Conservation (phyloP, 2,113 vertebrate species). For the Todiramphus chloris region DNA sequence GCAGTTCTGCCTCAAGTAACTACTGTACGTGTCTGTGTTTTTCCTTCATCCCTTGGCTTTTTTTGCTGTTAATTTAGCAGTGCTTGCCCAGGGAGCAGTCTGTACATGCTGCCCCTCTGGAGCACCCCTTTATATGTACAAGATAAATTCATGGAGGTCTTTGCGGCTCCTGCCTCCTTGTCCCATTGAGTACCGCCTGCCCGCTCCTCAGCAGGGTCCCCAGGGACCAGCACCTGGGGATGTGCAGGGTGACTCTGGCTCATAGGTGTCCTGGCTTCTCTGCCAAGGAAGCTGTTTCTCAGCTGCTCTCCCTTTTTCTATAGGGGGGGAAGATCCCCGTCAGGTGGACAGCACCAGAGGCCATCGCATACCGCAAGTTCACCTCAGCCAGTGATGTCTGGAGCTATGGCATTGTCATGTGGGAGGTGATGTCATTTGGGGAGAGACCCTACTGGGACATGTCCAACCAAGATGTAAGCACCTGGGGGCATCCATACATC, state of each 20-base stretch:
- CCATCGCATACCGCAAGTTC: conserved; percentile 85
- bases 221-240: fast-evolving
- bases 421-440: conserved; percentile 86
- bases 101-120: neutral
- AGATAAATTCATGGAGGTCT: neutral
- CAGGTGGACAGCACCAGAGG: conserved; percentile 82
- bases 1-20: conserved; percentile 41
- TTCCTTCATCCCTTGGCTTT: neutral
- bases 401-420: conserved; percentile 86
- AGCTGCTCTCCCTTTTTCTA: neutral
- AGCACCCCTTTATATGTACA: neutral
- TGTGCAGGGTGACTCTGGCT: neutral
- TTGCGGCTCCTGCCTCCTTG: fast-evolving
- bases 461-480: conserved; percentile 86
- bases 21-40: neutral
- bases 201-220: neutral
- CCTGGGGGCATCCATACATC: neutral
- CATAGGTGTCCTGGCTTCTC: fast-evolving
- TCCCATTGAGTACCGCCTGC: neutral
- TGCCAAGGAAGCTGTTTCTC: neutral
- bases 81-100: neutral
- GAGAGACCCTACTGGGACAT: conserved; percentile 87
- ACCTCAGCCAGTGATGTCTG: conserved; percentile 83
- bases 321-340: conserved; percentile 84
- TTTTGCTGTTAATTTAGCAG: neutral